Evolutionary conservation across 2,888 invertebrate species (phyloP).

Genomic region (Harpalus rufipes): DNA sequence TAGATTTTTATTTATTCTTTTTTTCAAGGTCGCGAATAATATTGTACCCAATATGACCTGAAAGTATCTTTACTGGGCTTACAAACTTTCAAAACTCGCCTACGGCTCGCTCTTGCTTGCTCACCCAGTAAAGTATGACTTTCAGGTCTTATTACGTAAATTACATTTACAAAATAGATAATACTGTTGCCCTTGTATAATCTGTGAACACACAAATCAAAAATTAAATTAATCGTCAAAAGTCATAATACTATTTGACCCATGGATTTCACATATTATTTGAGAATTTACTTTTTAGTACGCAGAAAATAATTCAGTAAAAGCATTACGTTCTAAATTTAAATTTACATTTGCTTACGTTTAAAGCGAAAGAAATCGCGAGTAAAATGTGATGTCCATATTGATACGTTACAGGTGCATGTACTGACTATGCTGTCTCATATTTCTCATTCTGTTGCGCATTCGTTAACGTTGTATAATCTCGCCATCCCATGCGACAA

Average conservation of each 20-base stretch:
- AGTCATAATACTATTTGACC: not conserved
- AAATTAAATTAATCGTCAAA: not conserved
- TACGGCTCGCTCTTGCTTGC: no score
- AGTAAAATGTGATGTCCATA: not conserved
- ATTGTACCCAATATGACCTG: no score
- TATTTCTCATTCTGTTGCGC: not conserved
- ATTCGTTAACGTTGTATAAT: conserved; percentile 12
- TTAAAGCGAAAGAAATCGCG: no score
- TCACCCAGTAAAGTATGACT: no score
- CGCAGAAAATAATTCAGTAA: no score
- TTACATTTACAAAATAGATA: no score
- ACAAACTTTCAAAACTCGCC: no score
- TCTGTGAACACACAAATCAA: not conserved
- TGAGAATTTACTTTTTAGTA: no score
- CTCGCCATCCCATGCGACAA: not conserved
- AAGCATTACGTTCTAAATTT: not conserved
- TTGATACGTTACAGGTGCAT: not conserved
- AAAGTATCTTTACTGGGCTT: no score
- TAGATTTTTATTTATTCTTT: no score
- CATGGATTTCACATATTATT: not conserved
- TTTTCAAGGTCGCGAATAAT: no score
- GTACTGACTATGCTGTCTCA: not conserved
- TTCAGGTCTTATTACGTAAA: no score
- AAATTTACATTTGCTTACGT: not conserved
- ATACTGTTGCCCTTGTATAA: not conserved